phyloP scores from a whole-genome alignment of 2,113 vertebrate genomes.

The Oenanthe melanoleuca region DNA sequence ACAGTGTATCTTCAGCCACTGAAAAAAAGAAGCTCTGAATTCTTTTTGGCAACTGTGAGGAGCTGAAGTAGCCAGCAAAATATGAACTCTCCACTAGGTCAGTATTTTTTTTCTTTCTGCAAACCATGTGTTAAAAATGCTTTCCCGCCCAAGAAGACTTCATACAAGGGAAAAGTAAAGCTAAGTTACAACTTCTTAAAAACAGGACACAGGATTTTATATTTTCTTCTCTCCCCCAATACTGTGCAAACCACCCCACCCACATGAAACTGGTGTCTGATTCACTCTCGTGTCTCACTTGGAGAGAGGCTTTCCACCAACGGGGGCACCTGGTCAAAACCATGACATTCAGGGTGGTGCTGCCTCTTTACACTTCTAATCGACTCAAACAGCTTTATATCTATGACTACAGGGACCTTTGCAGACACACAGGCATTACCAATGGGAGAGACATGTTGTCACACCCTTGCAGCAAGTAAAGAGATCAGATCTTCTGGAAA shows the following conservation, averaged over 20 bases:
- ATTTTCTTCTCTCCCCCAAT: not conserved
- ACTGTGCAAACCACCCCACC: conserved; percentile 9
- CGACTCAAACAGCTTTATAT: not conserved
- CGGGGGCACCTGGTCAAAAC: conserved; percentile 26
- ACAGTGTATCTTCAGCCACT: not conserved
- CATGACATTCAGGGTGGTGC: not conserved
- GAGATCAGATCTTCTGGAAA: conserved; percentile 39
- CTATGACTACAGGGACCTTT: conserved; percentile 8
- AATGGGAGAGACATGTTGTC: conserved; percentile 30
- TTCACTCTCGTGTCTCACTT: not conserved
- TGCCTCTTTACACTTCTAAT: not conserved
- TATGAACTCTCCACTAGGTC: not conserved
- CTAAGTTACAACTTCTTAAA: conserved; percentile 36
- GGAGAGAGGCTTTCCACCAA: conserved; percentile 8
- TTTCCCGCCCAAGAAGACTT: conserved; percentile 7
- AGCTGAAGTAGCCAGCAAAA: not conserved
- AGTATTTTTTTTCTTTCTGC: not conserved
- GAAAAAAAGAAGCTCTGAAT: not conserved
- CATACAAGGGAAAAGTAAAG: not conserved
- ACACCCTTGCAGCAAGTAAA: not conserved
- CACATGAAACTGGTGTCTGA: conserved; percentile 13
- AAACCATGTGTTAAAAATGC: not conserved
- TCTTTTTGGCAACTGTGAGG: not conserved
- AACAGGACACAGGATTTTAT: not conserved
- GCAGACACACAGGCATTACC: not conserved